Evolutionary conservation across 2,113 vertebrate genomes (phyloP), one percentile per base, ranked within the genome.

Genomic region (Syrmaticus mikado): DNA sequence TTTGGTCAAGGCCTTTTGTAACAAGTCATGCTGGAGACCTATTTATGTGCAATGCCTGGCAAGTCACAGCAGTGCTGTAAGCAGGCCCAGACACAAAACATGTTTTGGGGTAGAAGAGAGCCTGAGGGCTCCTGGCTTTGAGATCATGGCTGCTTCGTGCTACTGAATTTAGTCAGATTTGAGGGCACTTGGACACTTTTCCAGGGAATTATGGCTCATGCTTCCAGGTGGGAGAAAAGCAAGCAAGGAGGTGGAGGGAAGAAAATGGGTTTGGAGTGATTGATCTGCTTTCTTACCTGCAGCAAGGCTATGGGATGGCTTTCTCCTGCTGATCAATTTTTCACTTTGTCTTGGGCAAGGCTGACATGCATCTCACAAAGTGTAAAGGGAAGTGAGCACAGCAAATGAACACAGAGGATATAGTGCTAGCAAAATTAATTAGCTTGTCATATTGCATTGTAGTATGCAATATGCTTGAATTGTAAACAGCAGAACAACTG

Each of bases 371-470:
- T 40, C 52, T 86, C 14, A 2, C 16, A 2, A 86, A 68, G 48
- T 41, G 27, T 55, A 48, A 79, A 81, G 62, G 52, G 60, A 87
- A 78, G 38, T 24, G 16, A 24, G 27, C 19, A 4, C 8, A 22
- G 14, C 13, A 48, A 81, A 74, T 10, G 22, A 78, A 68, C 10
- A 1, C 18, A 46, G 84, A 65, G 48, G 38, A 66, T 60, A 32
- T 67, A 43, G 48, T 68, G 45, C 52, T 67, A 36, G 40, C 43
- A n/a, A 72, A 78, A 93, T 93, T 87, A 89, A 82, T 92, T 93
- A 82, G 81, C 58, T 61, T 82, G 79, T 92, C 43, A 24, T 40
- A n/a, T 72, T 91, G 15, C 48, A 24, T 71, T 64, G 52, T 53
- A 53, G 52, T 53, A 28, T 53, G 52, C 52, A 30, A 53, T 30